Base-by-base conservation (phyloP, 2,888 invertebrate genomes). In the Tenthredo livida region DNA sequence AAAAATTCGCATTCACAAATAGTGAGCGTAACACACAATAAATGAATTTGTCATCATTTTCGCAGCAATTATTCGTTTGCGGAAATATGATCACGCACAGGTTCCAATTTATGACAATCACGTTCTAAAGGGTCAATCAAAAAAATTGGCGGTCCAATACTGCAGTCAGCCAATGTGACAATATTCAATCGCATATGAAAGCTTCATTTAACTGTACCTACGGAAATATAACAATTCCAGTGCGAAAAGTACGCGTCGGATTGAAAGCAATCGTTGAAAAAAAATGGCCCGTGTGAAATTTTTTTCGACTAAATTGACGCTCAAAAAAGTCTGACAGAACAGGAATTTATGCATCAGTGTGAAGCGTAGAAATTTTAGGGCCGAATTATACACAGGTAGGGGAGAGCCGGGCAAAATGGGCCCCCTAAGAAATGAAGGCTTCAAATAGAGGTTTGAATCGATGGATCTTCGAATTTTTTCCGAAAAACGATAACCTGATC, bases 111-210 rank as follows among this genome's bases (percentile, higher is more conserved):
- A n/a, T 37, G 58, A 58, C 80, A 33, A 61, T 58, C 80, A 80
- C 80, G 61, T 80, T 80, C 29, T 50, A 40, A 40, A 80, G 80
- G 61, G 37, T 80, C 80, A 80, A 80, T 80, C 80, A 61, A 80
- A 80, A 78, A 40, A 2, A 21, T 80, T 37, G 61, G 40, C 40
- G 40, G 37, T 25, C 33, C 58, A 21, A 80, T 12, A 37, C 58
- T 33, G 61, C 61, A 33, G 29, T 33, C 37, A 40, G 21, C 58
- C 80, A 61, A 80, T 58, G 33, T 61, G 58, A 80, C 80, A 61
- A 80, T 80, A 58, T 61, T 61, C 80, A 80, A 61, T 58, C 58
- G 37, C 29, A 29, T 40, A 37, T 61, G 3, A 80, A 61, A 58
- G 58, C 80, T 37, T 40, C 40, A 80, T 80, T 80, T 40, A 80